A percentile compares a stretch with the other conserved stretches of the same genome.
phyloP scores from a whole-genome alignment of 2,888 invertebrate species.

The Bombyx huttoni region DNA sequence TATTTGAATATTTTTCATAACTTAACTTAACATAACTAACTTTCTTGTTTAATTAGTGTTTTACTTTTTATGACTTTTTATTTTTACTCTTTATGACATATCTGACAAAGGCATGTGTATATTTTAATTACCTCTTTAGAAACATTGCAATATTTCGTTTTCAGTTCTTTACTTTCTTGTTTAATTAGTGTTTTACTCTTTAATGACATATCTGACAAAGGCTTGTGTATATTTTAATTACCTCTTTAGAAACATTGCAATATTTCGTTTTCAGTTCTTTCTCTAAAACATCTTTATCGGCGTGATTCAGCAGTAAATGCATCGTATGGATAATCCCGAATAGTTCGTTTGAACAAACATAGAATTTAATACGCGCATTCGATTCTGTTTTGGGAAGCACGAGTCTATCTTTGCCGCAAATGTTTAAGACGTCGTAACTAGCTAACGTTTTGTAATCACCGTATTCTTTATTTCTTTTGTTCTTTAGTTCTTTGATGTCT shows the following conservation, averaged over 20 bases:
- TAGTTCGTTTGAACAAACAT: slow-evolving; percentile 36
- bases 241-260: slow-evolving; percentile 53
- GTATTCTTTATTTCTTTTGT: slow-evolving; percentile 29
- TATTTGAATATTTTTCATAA: no score
- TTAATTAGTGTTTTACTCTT: background rate
- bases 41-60: background rate
- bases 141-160: slow-evolving; percentile 50
- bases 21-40: no score
- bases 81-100: no score
- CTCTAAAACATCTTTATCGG: slow-evolving; percentile 35
- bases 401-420: slow-evolving; percentile 30
- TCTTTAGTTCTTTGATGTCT: slow-evolving; percentile 36
- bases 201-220: slow-evolving; percentile 36
- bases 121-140: slow-evolving; percentile 50
- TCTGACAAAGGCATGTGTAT: slow-evolving; percentile 39
- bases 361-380: slow-evolving; percentile 31
- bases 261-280: slow-evolving; percentile 41
- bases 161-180: slow-evolving; percentile 21
- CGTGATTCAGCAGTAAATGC: slow-evolving; percentile 45
- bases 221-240: slow-evolving; percentile 42
- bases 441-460: slow-evolving; percentile 46
- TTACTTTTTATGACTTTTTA: no score
- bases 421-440: slow-evolving; percentile 36
- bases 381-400: slow-evolving; percentile 32
- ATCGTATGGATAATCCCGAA: slow-evolving; percentile 50